Conservation (phyloP, 2,888 invertebrate genomes). For the Caenorhabditis sinica region DNA sequence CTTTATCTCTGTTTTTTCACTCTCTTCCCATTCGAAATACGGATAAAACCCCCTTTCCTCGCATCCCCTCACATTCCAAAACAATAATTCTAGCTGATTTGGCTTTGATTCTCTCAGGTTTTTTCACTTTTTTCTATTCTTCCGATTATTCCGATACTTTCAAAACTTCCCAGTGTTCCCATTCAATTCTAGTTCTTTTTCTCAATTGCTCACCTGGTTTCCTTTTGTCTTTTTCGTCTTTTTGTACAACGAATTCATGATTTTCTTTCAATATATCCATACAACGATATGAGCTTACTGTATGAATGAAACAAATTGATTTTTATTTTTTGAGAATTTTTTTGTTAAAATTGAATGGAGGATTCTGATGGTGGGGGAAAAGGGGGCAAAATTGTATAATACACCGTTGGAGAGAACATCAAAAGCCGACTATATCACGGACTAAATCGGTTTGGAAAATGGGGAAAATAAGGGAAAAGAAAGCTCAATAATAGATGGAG, state of each 20-base stretch:
- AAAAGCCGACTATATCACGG: constrained; percentile 54
- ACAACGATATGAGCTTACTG: constrained; percentile 50
- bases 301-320: constrained; percentile 15
- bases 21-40: constrained; percentile 17
- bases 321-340: constrained; percentile 18
- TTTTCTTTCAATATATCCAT: background rate
- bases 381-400: constrained; percentile 36
- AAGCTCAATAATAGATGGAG: constrained; percentile 24
- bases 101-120: constrained; percentile 21
- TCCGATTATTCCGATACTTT: background rate
- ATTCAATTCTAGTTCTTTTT: constrained; percentile 4
- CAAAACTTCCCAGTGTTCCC: constrained; percentile 23
- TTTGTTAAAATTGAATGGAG: constrained; percentile 14
- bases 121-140: background rate
- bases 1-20: background rate
- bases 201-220: constrained; percentile 44
- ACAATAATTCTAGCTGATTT: constrained; percentile 21
- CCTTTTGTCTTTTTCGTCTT: background rate
- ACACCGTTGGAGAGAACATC: constrained; percentile 52
- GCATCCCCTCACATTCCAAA: constrained; percentile 35
- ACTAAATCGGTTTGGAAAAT: constrained; percentile 31
- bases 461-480: background rate
- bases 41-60: constrained; percentile 18
- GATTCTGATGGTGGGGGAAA: background rate
- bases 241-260: constrained; percentile 39